Base-by-base conservation (phyloP, 2,113 vertebrate genomes). In the Tricholaema leucomelas region DNA sequence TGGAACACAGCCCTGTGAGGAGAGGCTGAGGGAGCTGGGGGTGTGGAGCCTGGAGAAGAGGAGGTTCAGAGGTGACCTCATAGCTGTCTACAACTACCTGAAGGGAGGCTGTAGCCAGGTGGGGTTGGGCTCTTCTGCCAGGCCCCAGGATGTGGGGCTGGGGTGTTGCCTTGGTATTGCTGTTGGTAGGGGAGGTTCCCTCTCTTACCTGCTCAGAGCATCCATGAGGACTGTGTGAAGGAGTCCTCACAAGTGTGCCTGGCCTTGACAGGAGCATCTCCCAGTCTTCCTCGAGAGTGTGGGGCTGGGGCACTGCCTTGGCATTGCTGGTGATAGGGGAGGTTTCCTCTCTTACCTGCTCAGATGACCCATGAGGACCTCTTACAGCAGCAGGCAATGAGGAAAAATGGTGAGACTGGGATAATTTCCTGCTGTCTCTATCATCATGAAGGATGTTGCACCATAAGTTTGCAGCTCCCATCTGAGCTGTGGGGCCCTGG, bases 381-480 rank as follows among this genome's bases (percentile, higher is more conserved):
- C 67, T 70, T 20, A 19, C 20, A 40, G 59, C 15, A 1, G 17
- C 60, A 0, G 0, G 12, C 18, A 6, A 0, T 1, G 12, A 52
- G 28, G 27, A 19, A 28, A 2, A 3, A 0, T 4, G 7, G 28
- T 24, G 5, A 10, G n/a, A 3, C 9, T 0, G 2, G 25, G 30
- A 18, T 2, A 5, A 9, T 36, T 21, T 52, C 52, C 78, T 18
- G 56, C 48, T 50, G 35, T 13, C 58, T 56, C 58, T 42, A 76
- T 35, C 0, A 2, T n/a, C 7, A 0, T 4, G 5, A 18, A 44
- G 69, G 72, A 15, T 10, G 61, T 69, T 64, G 65, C 0, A 6
- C 27, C 0, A 0, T 4, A 70, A 40, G 36, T 70, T 42, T 58
- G 50, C 76, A 33, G 74, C 61, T 56, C 31, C 2, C 54, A 31